Percentiles rank a stretch among this genome's conserved stretches.
phyloP scores from a whole-genome alignment of 2,888 invertebrate species.

The Heliconius ismenius region DNA sequence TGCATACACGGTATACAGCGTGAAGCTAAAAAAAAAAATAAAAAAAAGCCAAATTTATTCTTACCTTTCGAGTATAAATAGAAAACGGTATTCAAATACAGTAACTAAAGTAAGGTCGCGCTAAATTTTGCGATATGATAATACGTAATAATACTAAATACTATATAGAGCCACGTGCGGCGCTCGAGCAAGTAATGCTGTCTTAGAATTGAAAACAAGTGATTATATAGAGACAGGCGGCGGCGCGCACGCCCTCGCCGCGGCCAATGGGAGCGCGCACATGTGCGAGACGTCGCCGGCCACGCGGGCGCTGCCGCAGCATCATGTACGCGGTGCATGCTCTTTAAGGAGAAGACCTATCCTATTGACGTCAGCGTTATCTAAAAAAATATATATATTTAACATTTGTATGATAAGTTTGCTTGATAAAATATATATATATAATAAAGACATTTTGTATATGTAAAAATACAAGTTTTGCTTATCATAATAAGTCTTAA shows the following conservation, averaged over 20 bases:
- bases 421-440: no score
- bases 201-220: conserved; percentile 45
- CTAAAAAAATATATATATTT: neutral
- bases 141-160: conserved; percentile 22
- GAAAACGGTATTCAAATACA: conserved; percentile 33
- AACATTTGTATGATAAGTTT: no score
- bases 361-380: conserved; percentile 8
- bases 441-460: neutral
- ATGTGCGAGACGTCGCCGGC: conserved; percentile 58
- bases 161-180: conserved; percentile 54
- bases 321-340: conserved; percentile 69
- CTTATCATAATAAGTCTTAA: neutral
- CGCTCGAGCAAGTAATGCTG: conserved; percentile 59
- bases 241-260: conserved; percentile 70
- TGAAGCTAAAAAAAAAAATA: no score
- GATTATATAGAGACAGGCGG: conserved; percentile 66
- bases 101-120: conserved; percentile 32
- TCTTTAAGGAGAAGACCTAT: conserved; percentile 58
- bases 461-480: neutral
- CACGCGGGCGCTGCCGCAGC: conserved; percentile 61
- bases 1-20: no score
- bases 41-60: neutral
- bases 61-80: conserved; percentile 34
- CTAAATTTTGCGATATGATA: conserved; percentile 18
- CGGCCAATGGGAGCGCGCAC: conserved; percentile 67